phyloP scores from a whole-genome alignment of 2,888 invertebrate genomes.

The Campopleginae sp. region DNA sequence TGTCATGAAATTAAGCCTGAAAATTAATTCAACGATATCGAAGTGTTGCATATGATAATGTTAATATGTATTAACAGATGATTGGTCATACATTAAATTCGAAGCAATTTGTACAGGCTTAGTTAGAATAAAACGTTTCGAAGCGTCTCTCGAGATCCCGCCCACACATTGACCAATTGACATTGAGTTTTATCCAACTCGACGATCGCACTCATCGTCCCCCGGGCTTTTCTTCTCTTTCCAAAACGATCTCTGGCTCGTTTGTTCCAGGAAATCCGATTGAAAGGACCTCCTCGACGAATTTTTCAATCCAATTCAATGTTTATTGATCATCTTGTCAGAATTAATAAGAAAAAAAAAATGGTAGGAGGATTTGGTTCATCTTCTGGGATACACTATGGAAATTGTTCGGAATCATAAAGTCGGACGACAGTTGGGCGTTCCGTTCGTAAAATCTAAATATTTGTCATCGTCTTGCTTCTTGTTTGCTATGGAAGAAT shows the following conservation, averaged over 20 bases:
- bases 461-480: background rate
- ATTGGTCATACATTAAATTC: constrained; percentile 17
- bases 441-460: background rate
- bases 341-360: constrained; percentile 12
- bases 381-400: constrained; percentile 19
- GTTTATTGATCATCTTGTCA: constrained; percentile 36
- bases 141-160: constrained; percentile 20
- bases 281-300: constrained; percentile 46
- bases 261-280: constrained; percentile 50
- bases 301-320: constrained; percentile 31
- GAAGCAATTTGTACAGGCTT: background rate
- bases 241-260: constrained; percentile 16
- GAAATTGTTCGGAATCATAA: background rate
- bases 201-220: constrained; percentile 37
- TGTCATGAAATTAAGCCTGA: background rate
- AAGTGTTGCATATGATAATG: constrained; percentile 16
- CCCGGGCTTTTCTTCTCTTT: background rate
- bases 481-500: background rate
- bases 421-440: background rate
- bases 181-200: constrained; percentile 59
- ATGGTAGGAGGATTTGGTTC: constrained; percentile 23
- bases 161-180: constrained; percentile 58
- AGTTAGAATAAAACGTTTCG: constrained; percentile 40
- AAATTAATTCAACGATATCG: constrained; percentile 1
- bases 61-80: background rate